These are phyloP conservation scores for Palythoa grandiflora DNA, from an alignment of 92 coral and sea anemone genomes.

Conservation along the genomic window DNA sequence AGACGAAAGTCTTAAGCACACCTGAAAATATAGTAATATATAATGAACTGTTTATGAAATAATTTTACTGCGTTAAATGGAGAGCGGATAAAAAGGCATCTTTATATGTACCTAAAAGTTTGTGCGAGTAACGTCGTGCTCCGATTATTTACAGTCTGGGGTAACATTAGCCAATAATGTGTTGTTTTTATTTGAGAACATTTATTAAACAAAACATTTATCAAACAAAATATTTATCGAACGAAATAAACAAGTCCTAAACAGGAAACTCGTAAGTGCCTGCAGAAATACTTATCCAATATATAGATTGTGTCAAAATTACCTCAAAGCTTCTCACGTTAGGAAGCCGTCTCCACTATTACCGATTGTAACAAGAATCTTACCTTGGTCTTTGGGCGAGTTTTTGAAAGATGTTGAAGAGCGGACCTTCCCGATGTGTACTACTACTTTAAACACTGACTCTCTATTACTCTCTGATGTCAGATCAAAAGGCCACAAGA, in stretches of 20 bases:
- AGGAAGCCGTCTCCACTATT: background rate
- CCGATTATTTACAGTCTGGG: too few relatives aligned
- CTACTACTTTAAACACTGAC: background rate
- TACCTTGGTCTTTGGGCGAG: background rate
- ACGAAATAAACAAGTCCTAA: background rate
- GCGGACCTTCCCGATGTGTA: background rate
- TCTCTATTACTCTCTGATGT: background rate
- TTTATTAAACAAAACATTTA: background rate
- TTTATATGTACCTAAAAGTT: too few relatives aligned
- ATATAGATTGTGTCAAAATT: background rate
- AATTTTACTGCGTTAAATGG: too few relatives aligned
- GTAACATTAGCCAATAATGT: too few relatives aligned
- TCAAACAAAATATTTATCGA: background rate
- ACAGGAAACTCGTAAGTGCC: background rate
- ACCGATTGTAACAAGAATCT: background rate
- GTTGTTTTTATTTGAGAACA: background rate
- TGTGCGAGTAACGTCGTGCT: too few relatives aligned
- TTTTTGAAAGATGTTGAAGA: background rate
- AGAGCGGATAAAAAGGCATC: too few relatives aligned
- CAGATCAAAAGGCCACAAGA: slow-evolving; percentile 21
- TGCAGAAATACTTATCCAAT: background rate
- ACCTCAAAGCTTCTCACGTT: background rate
- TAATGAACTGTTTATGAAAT: too few relatives aligned
- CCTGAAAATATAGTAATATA: too few relatives aligned
- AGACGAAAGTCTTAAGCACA: too few relatives aligned